A percentile compares a stretch with the other conserved stretches of the same genome.
Conservation (phyloP, 1,140 invertebrate genomes). For the Drosophila nasuta region DNA sequence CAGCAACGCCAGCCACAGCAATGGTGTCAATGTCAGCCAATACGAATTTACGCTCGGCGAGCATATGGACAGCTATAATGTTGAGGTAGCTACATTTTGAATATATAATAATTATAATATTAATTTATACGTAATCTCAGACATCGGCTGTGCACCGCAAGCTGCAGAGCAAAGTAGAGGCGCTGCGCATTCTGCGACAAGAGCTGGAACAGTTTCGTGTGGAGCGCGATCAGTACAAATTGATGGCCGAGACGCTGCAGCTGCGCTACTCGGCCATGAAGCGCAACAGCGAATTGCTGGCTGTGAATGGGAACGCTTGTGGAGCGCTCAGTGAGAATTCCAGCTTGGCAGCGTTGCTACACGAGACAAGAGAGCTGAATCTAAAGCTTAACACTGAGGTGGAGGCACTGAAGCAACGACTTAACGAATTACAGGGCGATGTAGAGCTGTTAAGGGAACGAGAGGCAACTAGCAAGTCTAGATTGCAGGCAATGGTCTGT, state of each 20-base stretch:
- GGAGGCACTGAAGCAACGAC: conserved; percentile 89
- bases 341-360: conserved; percentile 84
- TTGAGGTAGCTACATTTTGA: conserved; percentile 49
- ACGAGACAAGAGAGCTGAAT: conserved; percentile 88
- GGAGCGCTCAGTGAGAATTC: conserved; percentile 69
- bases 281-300: conserved; percentile 76
- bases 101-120: neutral
- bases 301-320: conserved; percentile 36
- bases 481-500: conserved; percentile 72
- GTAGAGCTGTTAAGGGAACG: conserved; percentile 87
- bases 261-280: conserved; percentile 87
- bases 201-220: conserved; percentile 92
- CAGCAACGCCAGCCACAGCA: conserved; percentile 25
- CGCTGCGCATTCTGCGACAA: conserved; percentile 90
- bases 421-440: conserved; percentile 90
- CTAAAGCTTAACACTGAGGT: conserved; percentile 89
- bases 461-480: conserved; percentile 52
- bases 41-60: conserved; percentile 36
- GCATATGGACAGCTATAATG: conserved; percentile 62
- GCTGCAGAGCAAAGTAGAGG: conserved; percentile 92
- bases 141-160: conserved; percentile 89
- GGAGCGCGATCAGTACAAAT: conserved; percentile 92
- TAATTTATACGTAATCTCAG: conserved; percentile 60
- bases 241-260: conserved; percentile 92
- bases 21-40: conserved; percentile 67